Evolutionary conservation across 2,797 vertebrate genomes (phyloP), one percentile per base, ranked within the genome.

Genomic region (Poeciliopsis infans): DNA sequence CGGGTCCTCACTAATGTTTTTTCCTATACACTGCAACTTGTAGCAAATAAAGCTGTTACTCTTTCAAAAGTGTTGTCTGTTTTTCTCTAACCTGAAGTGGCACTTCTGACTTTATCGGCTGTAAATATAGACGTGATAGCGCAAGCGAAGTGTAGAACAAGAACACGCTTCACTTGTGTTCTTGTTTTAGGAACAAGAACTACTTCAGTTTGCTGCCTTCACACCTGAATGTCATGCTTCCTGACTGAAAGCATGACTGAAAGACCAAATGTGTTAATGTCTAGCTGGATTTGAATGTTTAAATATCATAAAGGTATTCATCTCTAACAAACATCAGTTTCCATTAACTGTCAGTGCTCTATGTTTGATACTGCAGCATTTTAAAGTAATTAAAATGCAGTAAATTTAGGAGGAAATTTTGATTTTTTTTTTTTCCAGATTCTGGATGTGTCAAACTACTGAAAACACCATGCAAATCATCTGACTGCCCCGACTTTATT

Each of bases 21-120:
- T 79, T n/a, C 66, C 16, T 1, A 39, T 39, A 45, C 0, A 12
- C 77, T 79, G 57, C 73, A 81, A 55, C 64, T 47, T 86, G 77
- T 83, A 49, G 23, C 51, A 79, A 94, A 94, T 93, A 92, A 93
- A 93, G 72, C 7, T 41, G 28, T 74, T 86, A 0, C 59, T 78
- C 59, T 83, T 68, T 1, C 20, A 41, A 78, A 69, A 23, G 2
- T 33, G 69, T 2, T 79, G 59, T 43, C 57, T 18, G 18, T 64
- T 33, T 57, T 49, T 4, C 28, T 74, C 41, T 46, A 31, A 20
- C 36, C 31, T 28, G 16, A 33, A 74, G 33, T 6, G 23, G 4
- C 28, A 69, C 53, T 69, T 36, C 39, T 87, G 71, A 13, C 15
- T 46, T 53, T 36, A 11, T 11, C 0, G 28, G 28, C 20, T 31